phyloP scores from a whole-genome alignment of 1,140 invertebrate genomes.

The Bombus confusus region DNA sequence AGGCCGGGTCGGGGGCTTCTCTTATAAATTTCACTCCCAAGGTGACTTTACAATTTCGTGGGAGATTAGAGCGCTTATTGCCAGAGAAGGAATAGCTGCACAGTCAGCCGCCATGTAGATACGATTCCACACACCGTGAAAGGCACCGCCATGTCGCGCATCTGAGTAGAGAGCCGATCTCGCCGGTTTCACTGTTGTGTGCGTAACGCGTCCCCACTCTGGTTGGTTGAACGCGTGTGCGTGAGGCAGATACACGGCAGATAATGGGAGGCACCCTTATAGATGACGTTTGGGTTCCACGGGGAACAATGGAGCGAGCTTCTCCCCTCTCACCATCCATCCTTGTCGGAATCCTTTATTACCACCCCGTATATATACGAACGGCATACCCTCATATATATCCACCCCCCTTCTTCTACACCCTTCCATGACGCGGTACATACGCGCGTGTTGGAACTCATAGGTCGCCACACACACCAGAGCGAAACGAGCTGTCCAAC shows the following conservation, averaged over 20 bases:
- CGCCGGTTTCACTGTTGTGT: conserved; percentile 22
- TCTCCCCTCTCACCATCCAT: conserved; percentile 70
- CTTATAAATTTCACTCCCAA: conserved; percentile 71
- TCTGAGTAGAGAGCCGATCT: conserved; percentile 60
- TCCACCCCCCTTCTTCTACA: conserved; percentile 36
- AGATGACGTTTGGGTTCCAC: conserved; percentile 75
- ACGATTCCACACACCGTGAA: conserved; percentile 60
- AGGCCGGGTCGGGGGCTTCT: neutral
- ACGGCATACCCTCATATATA: conserved; percentile 57
- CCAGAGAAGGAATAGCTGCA: conserved; percentile 62
- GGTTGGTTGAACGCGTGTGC: neutral
- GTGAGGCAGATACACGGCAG: conserved; percentile 68
- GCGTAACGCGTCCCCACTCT: neutral
- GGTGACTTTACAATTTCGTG: conserved; percentile 72
- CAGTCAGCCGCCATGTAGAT: conserved; percentile 60
- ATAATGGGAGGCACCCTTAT: conserved; percentile 80
- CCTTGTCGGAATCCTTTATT: conserved; percentile 81
- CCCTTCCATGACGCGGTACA: neutral
- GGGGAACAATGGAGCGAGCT: conserved; percentile 77
- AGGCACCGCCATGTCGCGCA: conserved; percentile 61
- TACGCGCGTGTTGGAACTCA: conserved; percentile 4
- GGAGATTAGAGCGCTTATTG: conserved; percentile 74
- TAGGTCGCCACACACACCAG: conserved; percentile 42
- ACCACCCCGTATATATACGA: conserved; percentile 67
- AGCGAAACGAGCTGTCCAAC: conserved; percentile 73